Evolutionary conservation across 2,113 vertebrate species (phyloP).

Genomic region (Paralichthys olivaceus): DNA sequence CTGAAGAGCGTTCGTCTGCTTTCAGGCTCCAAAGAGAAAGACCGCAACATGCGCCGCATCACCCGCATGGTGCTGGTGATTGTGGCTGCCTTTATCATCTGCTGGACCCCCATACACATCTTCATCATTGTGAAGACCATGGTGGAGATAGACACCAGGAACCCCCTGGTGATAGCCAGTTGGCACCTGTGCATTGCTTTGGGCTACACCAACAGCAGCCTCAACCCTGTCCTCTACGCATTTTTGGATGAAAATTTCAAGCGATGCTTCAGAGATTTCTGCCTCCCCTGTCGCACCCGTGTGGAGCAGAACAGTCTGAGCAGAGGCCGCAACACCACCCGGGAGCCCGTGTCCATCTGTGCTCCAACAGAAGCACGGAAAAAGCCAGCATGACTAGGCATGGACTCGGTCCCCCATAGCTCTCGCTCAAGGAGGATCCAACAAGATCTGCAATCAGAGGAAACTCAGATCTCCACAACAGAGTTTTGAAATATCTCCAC

Average conservation of each 20-base stretch:
- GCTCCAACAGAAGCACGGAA: constrained; percentile 76
- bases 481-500: constrained; percentile 69
- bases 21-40: constrained; percentile 95
- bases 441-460: constrained; percentile 83
- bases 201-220: constrained; percentile 97
- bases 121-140: constrained; percentile 96
- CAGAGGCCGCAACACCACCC: constrained; percentile 76
- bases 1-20: constrained; percentile 92
- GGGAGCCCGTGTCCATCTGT: constrained; percentile 87
- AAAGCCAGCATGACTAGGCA: constrained; percentile 88
- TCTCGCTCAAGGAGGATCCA: constrained; percentile 73
- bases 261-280: constrained; percentile 94
- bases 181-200: constrained; percentile 96
- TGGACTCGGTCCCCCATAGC: constrained; percentile 75
- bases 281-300: constrained; percentile 82
- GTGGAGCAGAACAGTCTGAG: constrained; percentile 82
- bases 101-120: constrained; percentile 97
- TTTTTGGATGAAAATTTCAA: constrained; percentile 98
- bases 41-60: constrained; percentile 93
- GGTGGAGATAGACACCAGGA: constrained; percentile 90
- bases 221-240: constrained; percentile 94
- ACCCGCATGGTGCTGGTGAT: constrained; percentile 96
- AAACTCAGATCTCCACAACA: constrained; percentile 87
- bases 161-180: constrained; percentile 90
- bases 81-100: constrained; percentile 95